phyloP scores from a whole-genome alignment of 64 coral and sea anemone genomes.

The Montipora efflorescens region DNA sequence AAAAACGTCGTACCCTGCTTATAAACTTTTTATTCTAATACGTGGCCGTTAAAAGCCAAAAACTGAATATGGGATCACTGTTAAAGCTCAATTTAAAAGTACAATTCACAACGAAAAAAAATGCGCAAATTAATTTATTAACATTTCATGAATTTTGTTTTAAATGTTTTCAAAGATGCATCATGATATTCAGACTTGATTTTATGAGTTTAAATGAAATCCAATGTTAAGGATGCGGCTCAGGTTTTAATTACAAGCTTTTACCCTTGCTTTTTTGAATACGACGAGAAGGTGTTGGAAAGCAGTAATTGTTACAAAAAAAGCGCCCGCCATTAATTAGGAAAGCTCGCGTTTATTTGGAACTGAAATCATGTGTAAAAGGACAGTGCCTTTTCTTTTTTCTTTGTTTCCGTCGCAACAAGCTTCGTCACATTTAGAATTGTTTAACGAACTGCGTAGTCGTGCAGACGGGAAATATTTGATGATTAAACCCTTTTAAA shows the following conservation, averaged over 20 bases:
- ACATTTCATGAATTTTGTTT: not conserved
- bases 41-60: too few species aligned
- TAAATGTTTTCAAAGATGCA: not conserved
- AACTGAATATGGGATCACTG: too few species aligned
- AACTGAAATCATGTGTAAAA: constrained; percentile 13
- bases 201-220: constrained; percentile 11
- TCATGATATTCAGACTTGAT: not conserved
- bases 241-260: constrained; percentile 4
- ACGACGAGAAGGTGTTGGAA: not conserved
- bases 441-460: constrained; percentile 4
- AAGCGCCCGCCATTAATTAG: constrained; percentile 7
- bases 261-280: not conserved
- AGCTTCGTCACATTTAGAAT: not conserved
- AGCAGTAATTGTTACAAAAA: constrained; percentile 10
- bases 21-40: too few species aligned
- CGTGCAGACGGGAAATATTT: not conserved
- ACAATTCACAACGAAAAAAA: not conserved
- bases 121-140: not conserved
- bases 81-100: not conserved
- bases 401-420: not conserved
- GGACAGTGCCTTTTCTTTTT: not conserved
- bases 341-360: not conserved
- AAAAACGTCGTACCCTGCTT: too few species aligned
- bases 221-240: not conserved
- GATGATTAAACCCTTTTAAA: not conserved